phyloP scores from a whole-genome alignment of 2,113 vertebrate genomes.

The Neodon shergylaensis region DNA sequence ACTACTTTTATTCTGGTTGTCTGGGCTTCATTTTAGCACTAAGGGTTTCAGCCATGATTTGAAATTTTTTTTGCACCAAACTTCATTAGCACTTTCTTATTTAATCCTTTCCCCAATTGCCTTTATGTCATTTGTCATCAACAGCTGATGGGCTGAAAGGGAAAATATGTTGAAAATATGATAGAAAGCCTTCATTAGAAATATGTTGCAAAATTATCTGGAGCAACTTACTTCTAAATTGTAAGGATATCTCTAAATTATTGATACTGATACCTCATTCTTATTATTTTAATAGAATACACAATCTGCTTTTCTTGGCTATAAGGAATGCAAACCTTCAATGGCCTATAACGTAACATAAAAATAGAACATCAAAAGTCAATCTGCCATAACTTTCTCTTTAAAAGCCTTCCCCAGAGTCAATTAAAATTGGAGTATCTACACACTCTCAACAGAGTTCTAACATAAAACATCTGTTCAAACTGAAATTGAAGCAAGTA shows the following conservation, averaged over 20 bases:
- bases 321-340: background rate
- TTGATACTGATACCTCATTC: background rate
- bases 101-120: background rate
- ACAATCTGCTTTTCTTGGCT: constrained; percentile 39
- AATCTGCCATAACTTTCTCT: constrained; percentile 30
- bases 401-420: constrained; percentile 36
- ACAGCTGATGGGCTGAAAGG: constrained; percentile 39
- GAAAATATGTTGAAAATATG: constrained; percentile 40
- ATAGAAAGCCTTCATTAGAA: constrained; percentile 33
- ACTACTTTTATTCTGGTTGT: constrained; percentile 25
- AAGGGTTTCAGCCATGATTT: background rate
- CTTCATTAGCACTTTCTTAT: constrained; percentile 35
- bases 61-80: background rate
- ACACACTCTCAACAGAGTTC: constrained; percentile 59
- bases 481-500: constrained; percentile 66
- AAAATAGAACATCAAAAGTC: constrained; percentile 45
- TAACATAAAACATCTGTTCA: constrained; percentile 76
- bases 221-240: constrained; percentile 7
- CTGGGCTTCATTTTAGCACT: constrained; percentile 29
- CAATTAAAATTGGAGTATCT: constrained; percentile 65
- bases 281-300: constrained; percentile 60
- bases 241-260: constrained; percentile 45
- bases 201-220: constrained; percentile 15
- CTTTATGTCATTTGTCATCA: background rate
- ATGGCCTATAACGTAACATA: background rate